A percentile compares a stretch with the other conserved stretches of the same genome.
Conservation (phyloP, 2,797 vertebrate species). For the Cossypha caffra region DNA sequence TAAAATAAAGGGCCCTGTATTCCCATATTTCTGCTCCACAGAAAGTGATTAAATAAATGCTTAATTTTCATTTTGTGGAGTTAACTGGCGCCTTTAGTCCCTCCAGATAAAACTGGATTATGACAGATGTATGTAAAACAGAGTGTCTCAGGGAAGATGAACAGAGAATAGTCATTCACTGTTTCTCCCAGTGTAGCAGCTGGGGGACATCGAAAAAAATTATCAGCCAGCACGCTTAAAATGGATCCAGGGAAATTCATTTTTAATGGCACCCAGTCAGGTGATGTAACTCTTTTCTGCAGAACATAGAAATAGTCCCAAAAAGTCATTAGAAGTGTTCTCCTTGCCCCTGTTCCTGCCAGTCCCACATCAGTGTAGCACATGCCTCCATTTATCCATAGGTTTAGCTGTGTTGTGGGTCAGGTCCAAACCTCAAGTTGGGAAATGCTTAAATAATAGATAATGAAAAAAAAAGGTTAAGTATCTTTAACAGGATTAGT, state of each 20-base stretch:
- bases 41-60: not conserved
- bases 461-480: not conserved
- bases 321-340: not conserved
- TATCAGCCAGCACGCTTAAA: not conserved
- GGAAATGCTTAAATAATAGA: not conserved
- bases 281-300: not conserved
- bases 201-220: not conserved
- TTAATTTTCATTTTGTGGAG: not conserved
- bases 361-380: rapidly evolving
- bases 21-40: not conserved
- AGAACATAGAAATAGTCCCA: not conserved
- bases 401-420: not conserved
- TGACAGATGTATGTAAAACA: not conserved
- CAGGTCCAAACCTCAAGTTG: not conserved
- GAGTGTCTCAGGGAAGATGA: not conserved
- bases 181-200: not conserved
- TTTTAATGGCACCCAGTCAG: not conserved
- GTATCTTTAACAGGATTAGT: not conserved
- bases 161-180: not conserved
- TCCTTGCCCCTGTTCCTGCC: not conserved
- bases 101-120: not conserved
- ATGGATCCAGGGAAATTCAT: not conserved
- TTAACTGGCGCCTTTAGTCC: not conserved
- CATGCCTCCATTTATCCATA: not conserved
- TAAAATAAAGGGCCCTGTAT: not conserved